These are phyloP conservation scores for Trichonephila clavipes DNA, from an alignment of 1,140 invertebrate genomes.

Conservation along the genomic window DNA sequence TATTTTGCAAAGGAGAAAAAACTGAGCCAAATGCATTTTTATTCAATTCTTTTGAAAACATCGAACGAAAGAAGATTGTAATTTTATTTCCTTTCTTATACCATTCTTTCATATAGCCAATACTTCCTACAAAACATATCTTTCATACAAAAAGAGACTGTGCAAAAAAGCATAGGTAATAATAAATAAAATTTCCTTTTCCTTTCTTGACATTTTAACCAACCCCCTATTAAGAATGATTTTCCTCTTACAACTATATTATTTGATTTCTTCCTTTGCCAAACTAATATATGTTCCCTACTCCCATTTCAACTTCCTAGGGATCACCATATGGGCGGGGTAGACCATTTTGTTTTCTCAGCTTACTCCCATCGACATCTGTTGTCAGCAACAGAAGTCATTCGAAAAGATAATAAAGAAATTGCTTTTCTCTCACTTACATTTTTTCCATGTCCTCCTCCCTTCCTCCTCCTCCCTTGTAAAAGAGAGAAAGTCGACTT, in stretches of 20 bases:
- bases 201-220: background rate
- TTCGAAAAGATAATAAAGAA: constrained; percentile 35
- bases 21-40: too few relatives aligned
- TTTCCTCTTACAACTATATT: background rate
- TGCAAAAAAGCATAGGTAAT: too few relatives aligned
- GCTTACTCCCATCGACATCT: background rate
- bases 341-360: background rate
- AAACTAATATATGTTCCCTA: too few relatives aligned
- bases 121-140: background rate
- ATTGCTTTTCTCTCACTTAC: background rate
- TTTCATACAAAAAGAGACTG: background rate
- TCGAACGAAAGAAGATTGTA: too few relatives aligned
- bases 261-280: background rate
- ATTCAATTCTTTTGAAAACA: too few relatives aligned
- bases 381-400: constrained; percentile 11
- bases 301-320: background rate
- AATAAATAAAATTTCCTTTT: background rate
- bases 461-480: too few relatives aligned
- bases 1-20: too few relatives aligned
- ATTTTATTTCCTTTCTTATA: background rate
- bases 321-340: background rate
- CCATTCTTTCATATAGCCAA: background rate
- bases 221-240: background rate
- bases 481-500: background rate
- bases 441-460: background rate